A percentile compares a stretch with the other conserved stretches of the same genome.
Conservation (phyloP, 2,888 invertebrate genomes). For the Podabrus alpinus region DNA sequence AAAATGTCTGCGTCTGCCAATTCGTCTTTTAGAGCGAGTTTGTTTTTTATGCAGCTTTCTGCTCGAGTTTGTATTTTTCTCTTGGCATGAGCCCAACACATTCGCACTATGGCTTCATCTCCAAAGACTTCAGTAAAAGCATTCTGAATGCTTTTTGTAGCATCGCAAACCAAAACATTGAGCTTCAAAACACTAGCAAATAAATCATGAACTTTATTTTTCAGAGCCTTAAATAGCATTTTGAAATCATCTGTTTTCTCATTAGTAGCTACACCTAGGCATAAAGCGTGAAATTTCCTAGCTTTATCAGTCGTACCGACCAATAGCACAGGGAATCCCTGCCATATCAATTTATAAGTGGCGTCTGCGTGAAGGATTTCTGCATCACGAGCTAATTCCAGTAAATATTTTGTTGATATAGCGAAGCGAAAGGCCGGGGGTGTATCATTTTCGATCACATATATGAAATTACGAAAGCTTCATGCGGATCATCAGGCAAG, state of each 20-base stretch:
- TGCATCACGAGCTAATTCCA: not conserved
- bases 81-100: not conserved
- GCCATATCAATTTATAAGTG: slow-evolving; percentile 15
- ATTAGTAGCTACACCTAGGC: slow-evolving; percentile 5
- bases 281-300: slow-evolving; percentile 14
- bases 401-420: not conserved
- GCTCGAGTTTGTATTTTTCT: not conserved
- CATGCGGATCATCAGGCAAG: not conserved
- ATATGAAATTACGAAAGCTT: slow-evolving; percentile 1
- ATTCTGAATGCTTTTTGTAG: not conserved
- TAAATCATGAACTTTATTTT: not conserved
- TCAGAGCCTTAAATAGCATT: not conserved
- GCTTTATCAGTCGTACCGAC: slow-evolving; percentile 1
- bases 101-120: not conserved
- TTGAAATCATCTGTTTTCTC: not conserved
- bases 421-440: not conserved
- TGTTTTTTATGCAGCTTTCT: not conserved
- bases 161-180: not conserved
- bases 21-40: not conserved
- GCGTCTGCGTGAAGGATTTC: slow-evolving; percentile 12
- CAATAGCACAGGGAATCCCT: slow-evolving; percentile 12
- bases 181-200: not conserved
- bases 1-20: not conserved
- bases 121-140: not conserved
- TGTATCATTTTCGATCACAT: not conserved